Base-by-base conservation (phyloP, 2,113 vertebrate species). In the Hemibagrus wyckioides region DNA sequence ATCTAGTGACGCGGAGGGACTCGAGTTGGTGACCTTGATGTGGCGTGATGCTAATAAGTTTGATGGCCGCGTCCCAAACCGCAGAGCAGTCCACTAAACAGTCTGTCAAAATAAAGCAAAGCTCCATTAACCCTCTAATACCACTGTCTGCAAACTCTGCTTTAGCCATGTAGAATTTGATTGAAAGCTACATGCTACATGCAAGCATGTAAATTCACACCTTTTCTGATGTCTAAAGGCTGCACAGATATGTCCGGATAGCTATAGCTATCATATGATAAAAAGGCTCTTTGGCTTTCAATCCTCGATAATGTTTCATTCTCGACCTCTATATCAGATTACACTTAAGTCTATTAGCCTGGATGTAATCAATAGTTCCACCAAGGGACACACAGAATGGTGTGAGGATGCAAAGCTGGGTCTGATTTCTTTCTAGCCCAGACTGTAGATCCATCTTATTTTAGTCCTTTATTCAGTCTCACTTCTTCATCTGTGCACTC, bases 1-100 rank as follows among this genome's bases (percentile, higher is more conserved):
- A 89, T 87, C 89, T 87, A 80, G 85, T 75, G 50, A 33, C 0
- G 52, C 7, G 77, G 52, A 86, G 83, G 65, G 33, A 52, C 28
- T 59, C 52, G 11, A 6, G 57, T 48, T 13, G 44, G 69, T 82
- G 85, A 86, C 84, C 84, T 63, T 67, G 28, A 9, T 25, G 10
- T 39, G 14, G 3, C 4, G 3, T 39, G 63, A 63, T 30, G 28
- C 84, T 57, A 59, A 28, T 41, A 36, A 54, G 71, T 57, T 36
- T 36, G 2, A 56, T 56, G 77, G 52, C 50, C 4, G 77, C 19
- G 52, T 57, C 77, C 77, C 77, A 80, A 80, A 57, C 50, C 77
- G 30, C 30, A 57, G 17, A 52, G 41, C 75, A 52, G 44, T 54
- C n/a, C n/a, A 54, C n/a, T 41, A 73, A 41, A 41, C 4, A 23